phyloP scores from a whole-genome alignment of 1,140 invertebrate species.

The fruit fly (Drosophila melanogaster) region Release_6_plus_ISO1_MT NT_033777.3:31715001-31715500 shows the following conservation, averaged over 20 bases:
- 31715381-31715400: slow-evolving; percentile 65
- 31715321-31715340: slow-evolving; percentile 61
- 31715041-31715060: slow-evolving; percentile 33
- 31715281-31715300: slow-evolving; percentile 77
- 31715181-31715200: slow-evolving; percentile 1
- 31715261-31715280: slow-evolving; percentile 27
- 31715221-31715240: slow-evolving; percentile 52
- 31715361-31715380: slow-evolving; percentile 26
- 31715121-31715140: background rate
- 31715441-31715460: slow-evolving; percentile 66
- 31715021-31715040: slow-evolving; percentile 50
- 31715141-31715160: background rate
- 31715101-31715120: background rate
- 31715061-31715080: slow-evolving; percentile 7
- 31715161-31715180: background rate
- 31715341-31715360: slow-evolving; percentile 39
- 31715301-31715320: slow-evolving; percentile 54
- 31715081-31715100: slow-evolving; percentile 6
- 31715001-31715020: slow-evolving; percentile 56
- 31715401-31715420: slow-evolving; percentile 56
- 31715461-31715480: slow-evolving; percentile 64
- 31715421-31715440: slow-evolving; percentile 59
- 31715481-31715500: slow-evolving; percentile 76
- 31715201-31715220: background rate
- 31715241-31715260: slow-evolving; percentile 60